Evolutionary conservation across 2,888 invertebrate genomes (phyloP).

Genomic region (Arctia plantaginis): DNA sequence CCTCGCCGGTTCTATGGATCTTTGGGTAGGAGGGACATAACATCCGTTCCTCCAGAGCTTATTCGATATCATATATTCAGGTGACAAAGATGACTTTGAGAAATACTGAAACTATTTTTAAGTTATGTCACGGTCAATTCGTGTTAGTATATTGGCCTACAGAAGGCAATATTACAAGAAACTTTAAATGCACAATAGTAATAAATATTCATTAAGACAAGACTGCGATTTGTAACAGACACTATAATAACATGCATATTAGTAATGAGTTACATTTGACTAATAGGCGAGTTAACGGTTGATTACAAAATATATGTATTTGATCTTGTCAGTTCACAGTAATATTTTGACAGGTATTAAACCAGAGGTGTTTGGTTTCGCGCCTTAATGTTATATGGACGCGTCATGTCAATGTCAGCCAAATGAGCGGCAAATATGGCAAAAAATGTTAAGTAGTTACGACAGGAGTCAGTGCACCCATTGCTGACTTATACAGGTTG

Average conservation of each 20-base stretch:
- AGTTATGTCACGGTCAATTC: no score
- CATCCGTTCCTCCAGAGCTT: no score
- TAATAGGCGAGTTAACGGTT: constrained; percentile 66
- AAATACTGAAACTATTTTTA: background rate
- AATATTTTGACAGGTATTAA: constrained; percentile 66
- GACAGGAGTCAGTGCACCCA: constrained; percentile 56
- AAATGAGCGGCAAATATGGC: constrained; percentile 57
- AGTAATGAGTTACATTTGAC: constrained; percentile 41
- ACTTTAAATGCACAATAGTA: constrained; percentile 22
- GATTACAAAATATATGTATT: constrained; percentile 56
- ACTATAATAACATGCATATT: constrained; percentile 50
- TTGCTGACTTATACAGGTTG: constrained; percentile 27
- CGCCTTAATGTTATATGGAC: constrained; percentile 63
- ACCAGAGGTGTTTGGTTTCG: constrained; percentile 61
- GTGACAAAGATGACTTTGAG: no score
- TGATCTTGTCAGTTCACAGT: constrained; percentile 61
- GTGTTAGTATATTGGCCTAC: background rate
- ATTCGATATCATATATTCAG: no score
- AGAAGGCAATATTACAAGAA: background rate
- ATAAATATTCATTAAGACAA: constrained; percentile 41
- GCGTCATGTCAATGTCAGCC: constrained; percentile 76
- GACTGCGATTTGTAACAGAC: constrained; percentile 45
- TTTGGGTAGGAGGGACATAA: no score
- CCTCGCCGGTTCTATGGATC: no score
- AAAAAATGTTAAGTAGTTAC: constrained; percentile 55